phyloP scores from a whole-genome alignment of 2,888 invertebrate species.

The Agonopterix arenella region DNA sequence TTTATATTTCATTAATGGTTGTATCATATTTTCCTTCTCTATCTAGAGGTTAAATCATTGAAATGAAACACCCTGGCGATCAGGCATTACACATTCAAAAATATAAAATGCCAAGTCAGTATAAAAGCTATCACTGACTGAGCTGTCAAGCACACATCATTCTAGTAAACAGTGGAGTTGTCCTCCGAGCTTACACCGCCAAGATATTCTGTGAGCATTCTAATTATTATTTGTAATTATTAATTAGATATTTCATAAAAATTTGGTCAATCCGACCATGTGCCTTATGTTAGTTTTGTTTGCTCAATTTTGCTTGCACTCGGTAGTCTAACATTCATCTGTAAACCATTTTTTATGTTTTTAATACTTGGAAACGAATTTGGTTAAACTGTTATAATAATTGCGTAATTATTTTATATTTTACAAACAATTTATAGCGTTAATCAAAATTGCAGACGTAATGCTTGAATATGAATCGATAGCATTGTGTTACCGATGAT shows the following conservation, averaged over 20 bases:
- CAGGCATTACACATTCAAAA: constrained; percentile 33
- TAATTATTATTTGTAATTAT: neutral
- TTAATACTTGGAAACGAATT: constrained; percentile 14
- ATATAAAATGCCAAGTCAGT: neutral
- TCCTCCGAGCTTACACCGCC: constrained; percentile 34
- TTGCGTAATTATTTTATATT: neutral
- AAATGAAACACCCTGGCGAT: constrained; percentile 46
- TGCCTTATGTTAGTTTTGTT: constrained; percentile 66
- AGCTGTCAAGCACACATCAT: neutral
- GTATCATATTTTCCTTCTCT: constrained; percentile 53
- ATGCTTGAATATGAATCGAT: constrained; percentile 5
- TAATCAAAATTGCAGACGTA: constrained; percentile 8
- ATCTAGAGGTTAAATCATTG: constrained; percentile 42
- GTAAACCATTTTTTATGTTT: neutral
- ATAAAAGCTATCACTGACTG: neutral
- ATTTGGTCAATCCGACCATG: constrained; percentile 52
- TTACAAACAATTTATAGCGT: constrained; percentile 1
- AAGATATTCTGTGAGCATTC: constrained; percentile 34
- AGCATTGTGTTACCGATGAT: constrained; percentile 46
- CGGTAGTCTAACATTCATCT: constrained; percentile 50
- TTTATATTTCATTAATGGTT: constrained; percentile 56
- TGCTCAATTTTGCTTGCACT: constrained; percentile 56
- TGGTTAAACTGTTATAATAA: neutral
- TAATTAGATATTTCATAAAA: constrained; percentile 7
- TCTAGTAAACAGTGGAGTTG: constrained; percentile 13